Percentiles rank a stretch among this genome's conserved stretches.
phyloP scores from a whole-genome alignment of 1,140 invertebrate genomes.

The Drosophila melanogaster region Release_6_plus_ISO1_MT NT_033777.3:28601501-28602000 shows the following conservation, averaged over 20 bases:
- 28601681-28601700: slow-evolving; percentile 9
- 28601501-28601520: no score
- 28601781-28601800: slow-evolving; percentile 82
- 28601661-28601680: slow-evolving; percentile 34
- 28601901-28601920: slow-evolving; percentile 70
- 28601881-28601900: slow-evolving; percentile 83
- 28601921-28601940: slow-evolving; percentile 82
- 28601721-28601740: slow-evolving; percentile 16
- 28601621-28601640: no score
- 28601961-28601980: slow-evolving; percentile 63
- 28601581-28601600: slow-evolving; percentile 67
- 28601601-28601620: slow-evolving; percentile 72
- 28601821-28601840: slow-evolving; percentile 79
- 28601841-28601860: slow-evolving; percentile 36
- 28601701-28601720: slow-evolving; percentile 68
- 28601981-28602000: slow-evolving; percentile 66
- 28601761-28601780: slow-evolving; percentile 84
- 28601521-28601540: slow-evolving; percentile 62
- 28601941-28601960: slow-evolving; percentile 61
- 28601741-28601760: slow-evolving; percentile 85
- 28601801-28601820: slow-evolving; percentile 44
- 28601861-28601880: slow-evolving; percentile 1
- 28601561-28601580: slow-evolving; percentile 80
- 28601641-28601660: slow-evolving; percentile 75
- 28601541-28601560: slow-evolving; percentile 76